phyloP scores from a whole-genome alignment of 2,797 vertebrate species.

The Enteromius mattozi region DNA sequence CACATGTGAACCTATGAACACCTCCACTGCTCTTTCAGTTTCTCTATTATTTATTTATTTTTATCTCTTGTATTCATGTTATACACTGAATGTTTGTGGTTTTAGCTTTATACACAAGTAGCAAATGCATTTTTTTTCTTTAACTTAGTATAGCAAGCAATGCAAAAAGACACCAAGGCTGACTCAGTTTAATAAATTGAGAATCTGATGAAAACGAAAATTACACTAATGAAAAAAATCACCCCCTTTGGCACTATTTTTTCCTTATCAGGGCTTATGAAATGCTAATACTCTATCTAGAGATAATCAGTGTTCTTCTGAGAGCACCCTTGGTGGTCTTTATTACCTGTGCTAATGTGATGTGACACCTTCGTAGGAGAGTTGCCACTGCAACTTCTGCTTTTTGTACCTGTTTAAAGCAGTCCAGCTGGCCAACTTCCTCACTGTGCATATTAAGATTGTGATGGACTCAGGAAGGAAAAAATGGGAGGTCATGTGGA shows the following conservation, averaged over 20 bases:
- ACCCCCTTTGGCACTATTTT: not conserved
- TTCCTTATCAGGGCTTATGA: conserved; percentile 3
- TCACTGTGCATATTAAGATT: conserved; percentile 25
- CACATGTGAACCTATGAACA: conserved; percentile 39
- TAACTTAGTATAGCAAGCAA: conserved; percentile 68
- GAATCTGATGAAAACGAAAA: not conserved
- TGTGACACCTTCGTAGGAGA: conserved; percentile 47
- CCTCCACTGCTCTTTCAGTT: conserved; percentile 55
- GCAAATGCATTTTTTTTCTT: conserved; percentile 64
- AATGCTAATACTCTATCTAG: conserved; percentile 18
- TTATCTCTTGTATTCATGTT: conserved; percentile 63
- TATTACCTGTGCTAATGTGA: conserved; percentile 66
- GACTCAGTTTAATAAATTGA: conserved; percentile 36
- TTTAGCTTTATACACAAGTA: conserved; percentile 71
- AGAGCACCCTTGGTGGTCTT: conserved; percentile 67
- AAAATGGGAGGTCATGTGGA: conserved; percentile 58
- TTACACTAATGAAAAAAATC: not conserved
- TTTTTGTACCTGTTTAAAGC: conserved; percentile 49
- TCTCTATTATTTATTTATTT: conserved; percentile 76
- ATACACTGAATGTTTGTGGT: conserved; percentile 75
- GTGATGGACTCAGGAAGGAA: conserved; percentile 56
- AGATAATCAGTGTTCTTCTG: conserved; percentile 52
- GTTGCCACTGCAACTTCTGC: conserved; percentile 55
- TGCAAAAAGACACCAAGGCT: conserved; percentile 69
- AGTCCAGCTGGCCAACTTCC: conserved; percentile 57